phyloP scores from a whole-genome alignment of 2,797 vertebrate genomes.

The Acrocephalus scirpaceus region DNA sequence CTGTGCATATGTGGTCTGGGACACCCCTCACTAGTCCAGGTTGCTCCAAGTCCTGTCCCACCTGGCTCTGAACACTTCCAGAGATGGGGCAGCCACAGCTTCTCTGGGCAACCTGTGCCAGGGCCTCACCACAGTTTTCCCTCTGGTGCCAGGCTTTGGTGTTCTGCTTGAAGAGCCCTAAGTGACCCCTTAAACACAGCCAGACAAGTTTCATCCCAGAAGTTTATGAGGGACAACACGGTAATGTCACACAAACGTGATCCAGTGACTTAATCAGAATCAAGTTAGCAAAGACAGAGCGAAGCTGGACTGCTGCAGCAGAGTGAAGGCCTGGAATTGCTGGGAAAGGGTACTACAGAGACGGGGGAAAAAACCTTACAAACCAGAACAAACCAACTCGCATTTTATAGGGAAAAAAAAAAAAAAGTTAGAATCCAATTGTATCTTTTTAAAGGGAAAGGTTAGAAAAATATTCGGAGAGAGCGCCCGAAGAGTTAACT shows the following conservation, averaged over 20 bases:
- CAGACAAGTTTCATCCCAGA: conserved; percentile 18
- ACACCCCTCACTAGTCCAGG: background rate
- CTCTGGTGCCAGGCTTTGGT: background rate
- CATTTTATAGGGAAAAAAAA: background rate
- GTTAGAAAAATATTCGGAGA: background rate
- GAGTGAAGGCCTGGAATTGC: background rate
- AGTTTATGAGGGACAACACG: background rate
- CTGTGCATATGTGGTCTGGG: background rate
- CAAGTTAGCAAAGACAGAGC: background rate
- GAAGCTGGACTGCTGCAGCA: background rate
- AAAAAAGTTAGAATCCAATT: background rate
- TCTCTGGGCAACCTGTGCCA: background rate
- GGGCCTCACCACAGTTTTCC: background rate
- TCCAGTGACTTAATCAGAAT: conserved; percentile 26
- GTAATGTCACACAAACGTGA: background rate
- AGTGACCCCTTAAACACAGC: background rate
- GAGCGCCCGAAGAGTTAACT: background rate
- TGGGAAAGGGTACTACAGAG: background rate
- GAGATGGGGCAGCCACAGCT: background rate
- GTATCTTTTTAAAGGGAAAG: background rate
- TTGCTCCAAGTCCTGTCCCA: background rate
- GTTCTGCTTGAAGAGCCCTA: background rate
- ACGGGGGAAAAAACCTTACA: background rate
- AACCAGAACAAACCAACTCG: background rate
- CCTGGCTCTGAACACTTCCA: background rate